Base-by-base conservation (phyloP, 1,140 invertebrate species). In the Tetraneura akinire region DNA sequence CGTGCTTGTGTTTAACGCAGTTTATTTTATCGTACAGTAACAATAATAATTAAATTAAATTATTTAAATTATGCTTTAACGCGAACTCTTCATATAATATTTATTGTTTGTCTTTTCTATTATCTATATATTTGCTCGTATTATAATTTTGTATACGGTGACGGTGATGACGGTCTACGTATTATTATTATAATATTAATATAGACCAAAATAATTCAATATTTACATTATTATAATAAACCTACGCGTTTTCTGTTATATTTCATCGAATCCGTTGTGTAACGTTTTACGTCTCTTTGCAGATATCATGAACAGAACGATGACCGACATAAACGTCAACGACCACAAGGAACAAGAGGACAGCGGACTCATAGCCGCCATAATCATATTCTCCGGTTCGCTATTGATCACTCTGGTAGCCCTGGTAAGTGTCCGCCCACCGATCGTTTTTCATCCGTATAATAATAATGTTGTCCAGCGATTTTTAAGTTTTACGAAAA, bases 301-400 rank as follows among this genome's bases (percentile, higher is more conserved):
- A 78, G 74, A 78, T 60, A 78, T 37, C 8, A 37, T 60, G 74
- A 78, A 78, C 74, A 78, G 74, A 57, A 78, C 74, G 21, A 78
- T 78, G 74, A 78, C 55, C 9, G 53, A 45, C 16, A 47, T 45
- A 29, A 78, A 78, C 37, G 74, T 60, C 37, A 57, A 55, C 51
- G 55, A 78, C 18, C 74, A 78, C 37, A 62, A 62, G 37, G 55
- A 78, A 45, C 55, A 29, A 29, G 55, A 78, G 8, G 74, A 78
- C 53, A 62, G 53, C 21, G 74, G 74, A 32, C 74, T 78, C 53
- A 29, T 78, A 42, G 74, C 74, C 14, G 74, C 74, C 32, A 45
- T 78, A 29, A 60, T 78, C 37, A 78, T 78, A 78, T 78, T 78
- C 21, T 57, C 74, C 53, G 74, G 74, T 37, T 60, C 74, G 37